Base-by-base conservation (phyloP, 2,888 invertebrate genomes). In the Acleris cristana region DNA sequence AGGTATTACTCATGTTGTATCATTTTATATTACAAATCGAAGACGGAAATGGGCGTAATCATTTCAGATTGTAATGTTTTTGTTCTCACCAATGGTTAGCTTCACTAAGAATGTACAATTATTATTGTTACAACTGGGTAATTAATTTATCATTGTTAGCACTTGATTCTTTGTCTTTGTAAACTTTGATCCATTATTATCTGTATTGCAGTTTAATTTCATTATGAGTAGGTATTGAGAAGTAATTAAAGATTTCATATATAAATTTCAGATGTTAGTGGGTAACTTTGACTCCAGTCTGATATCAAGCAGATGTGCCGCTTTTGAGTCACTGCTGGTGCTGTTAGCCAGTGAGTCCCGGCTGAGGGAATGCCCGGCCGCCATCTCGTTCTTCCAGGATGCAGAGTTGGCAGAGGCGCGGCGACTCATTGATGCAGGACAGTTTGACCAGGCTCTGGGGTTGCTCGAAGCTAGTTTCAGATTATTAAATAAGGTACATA, bases 261-360 rank as follows among this genome's bases (percentile, higher is more conserved):
- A 45, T 56, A 30, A 19, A 73, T 88, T 89, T 65, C 87, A 93
- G 93, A 94, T 94, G 69, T 79, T 96, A 5, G 85, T 95, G 73
- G 96, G 96, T 1, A 96, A 96, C 80, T 96, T 96, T 79, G 95
- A 95, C 60, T 93, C 95, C 16, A 94, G 93, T 72, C 83, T 96
- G 58, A 96, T 96, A 77, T 93, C 94, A 3, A 90, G 93, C 49
- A 89, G 96, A 73, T 95, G 95, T 81, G 85, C 89, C 1, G 94
- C 94, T 19, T 96, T 96, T 87, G 95, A 95, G 80, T 84, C 87
- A 59, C 85, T 96, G 44, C 79, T 96, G 40, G 90, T 92, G 62
- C 86, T 95, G 74, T 86, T 96, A 71, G 90, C 93, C 0, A 87
- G 82, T 72, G 93, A 94, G 63, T 90, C 93, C 48, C 88, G 92